phyloP scores from a whole-genome alignment of 2,797 vertebrate species.

The Manis crassicaudata region DNA sequence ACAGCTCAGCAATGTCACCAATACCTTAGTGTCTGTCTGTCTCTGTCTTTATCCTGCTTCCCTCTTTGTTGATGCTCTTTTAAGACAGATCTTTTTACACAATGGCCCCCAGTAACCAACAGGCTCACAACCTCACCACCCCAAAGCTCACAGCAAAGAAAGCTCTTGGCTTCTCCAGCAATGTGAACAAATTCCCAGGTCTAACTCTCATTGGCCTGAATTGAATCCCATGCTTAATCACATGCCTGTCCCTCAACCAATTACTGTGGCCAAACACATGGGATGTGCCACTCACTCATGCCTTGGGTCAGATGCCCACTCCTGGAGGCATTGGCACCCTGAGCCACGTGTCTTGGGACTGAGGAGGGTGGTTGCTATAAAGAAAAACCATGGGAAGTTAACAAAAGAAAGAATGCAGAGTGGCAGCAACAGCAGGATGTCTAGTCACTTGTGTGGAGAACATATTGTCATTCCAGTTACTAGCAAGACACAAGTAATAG shows the following conservation, averaged over 20 bases:
- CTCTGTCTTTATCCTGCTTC: neutral
- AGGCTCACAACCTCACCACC: neutral
- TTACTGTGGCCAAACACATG: neutral
- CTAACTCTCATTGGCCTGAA: neutral
- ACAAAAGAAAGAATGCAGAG: neutral
- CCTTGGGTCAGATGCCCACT: too few relatives aligned
- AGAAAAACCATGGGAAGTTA: neutral
- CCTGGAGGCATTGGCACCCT: neutral
- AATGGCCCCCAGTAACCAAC: neutral
- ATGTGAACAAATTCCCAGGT: neutral
- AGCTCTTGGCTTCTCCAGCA: neutral
- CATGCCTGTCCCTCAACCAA: too few relatives aligned
- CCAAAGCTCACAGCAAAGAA: neutral
- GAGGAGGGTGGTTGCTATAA: neutral
- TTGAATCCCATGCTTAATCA: too few relatives aligned
- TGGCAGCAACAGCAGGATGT: neutral
- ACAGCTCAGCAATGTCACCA: neutral
- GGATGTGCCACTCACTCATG: too few relatives aligned
- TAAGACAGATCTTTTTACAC: neutral
- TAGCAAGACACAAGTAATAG: neutral
- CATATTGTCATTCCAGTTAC: neutral
- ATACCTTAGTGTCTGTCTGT: neutral
- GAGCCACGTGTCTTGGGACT: neutral
- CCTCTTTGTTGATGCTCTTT: neutral
- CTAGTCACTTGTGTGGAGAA: neutral